A percentile compares a stretch with the other conserved stretches of the same genome.
These are phyloP conservation scores for Cotesia congregata DNA, from an alignment of 2,888 invertebrate genomes.

Conservation along the genomic window DNA sequence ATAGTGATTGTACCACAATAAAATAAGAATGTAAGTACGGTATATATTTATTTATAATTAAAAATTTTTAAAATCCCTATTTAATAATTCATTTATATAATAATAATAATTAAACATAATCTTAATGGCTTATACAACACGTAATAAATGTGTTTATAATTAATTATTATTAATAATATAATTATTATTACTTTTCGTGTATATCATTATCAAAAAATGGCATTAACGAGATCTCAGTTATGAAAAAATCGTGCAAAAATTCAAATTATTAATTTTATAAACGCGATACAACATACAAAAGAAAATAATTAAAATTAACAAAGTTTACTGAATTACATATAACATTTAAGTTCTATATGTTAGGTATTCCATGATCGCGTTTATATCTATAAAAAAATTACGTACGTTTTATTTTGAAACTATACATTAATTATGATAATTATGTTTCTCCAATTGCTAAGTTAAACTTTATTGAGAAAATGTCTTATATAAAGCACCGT, in stretches of 20 bases:
- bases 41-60: slow-evolving; percentile 31
- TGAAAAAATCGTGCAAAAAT: slow-evolving; percentile 41
- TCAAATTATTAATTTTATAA: slow-evolving; percentile 33
- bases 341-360: slow-evolving; percentile 49
- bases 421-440: slow-evolving; percentile 54
- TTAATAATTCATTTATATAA: slow-evolving; percentile 29
- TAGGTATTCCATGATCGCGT: slow-evolving; percentile 52
- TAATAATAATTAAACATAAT: slow-evolving; percentile 34
- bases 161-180: slow-evolving; percentile 24
- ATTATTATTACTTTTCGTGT: slow-evolving; percentile 36
- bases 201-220: slow-evolving; percentile 58
- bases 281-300: slow-evolving; percentile 34
- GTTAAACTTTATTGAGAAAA: slow-evolving; percentile 50
- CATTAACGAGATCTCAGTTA: slow-evolving; percentile 61
- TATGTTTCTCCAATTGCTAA: slow-evolving; percentile 50
- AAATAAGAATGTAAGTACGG: slow-evolving; percentile 12
- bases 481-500: slow-evolving; percentile 62
- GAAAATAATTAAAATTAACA: slow-evolving; percentile 27
- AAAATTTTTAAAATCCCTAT: slow-evolving; percentile 35
- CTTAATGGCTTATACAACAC: slow-evolving; percentile 36
- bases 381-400: slow-evolving; percentile 47
- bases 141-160: slow-evolving; percentile 39
- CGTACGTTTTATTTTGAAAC: slow-evolving; percentile 48
- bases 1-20: not conserved
- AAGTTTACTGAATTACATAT: slow-evolving; percentile 47